Evolutionary conservation across 2,797 vertebrate genomes (phyloP).

Genomic region (Sebastes goodei): DNA sequence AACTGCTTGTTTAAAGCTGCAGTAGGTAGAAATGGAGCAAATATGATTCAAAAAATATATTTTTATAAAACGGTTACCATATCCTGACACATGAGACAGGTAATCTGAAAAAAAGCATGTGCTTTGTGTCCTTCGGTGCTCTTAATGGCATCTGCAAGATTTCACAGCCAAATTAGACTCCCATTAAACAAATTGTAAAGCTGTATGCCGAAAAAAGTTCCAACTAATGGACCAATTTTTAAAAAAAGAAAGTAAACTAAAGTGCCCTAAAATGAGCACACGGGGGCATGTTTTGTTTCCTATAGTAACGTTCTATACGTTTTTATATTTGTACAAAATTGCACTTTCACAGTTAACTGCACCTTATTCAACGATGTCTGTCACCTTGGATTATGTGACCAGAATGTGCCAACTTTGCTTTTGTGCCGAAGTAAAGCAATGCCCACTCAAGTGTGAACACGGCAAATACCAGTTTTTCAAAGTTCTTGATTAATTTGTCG

Average conservation of each 20-base stretch:
- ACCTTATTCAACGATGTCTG: background rate
- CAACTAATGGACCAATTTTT: background rate
- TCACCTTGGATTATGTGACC: background rate
- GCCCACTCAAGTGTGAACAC: background rate
- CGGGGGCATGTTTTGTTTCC: background rate
- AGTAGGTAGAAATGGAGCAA: too few relatives aligned
- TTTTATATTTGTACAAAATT: background rate
- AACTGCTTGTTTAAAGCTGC: background rate
- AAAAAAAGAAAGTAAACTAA: background rate
- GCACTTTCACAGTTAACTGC: background rate
- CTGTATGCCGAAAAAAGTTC: background rate
- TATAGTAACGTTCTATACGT: background rate
- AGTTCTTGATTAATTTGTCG: background rate
- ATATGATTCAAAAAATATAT: too few relatives aligned
- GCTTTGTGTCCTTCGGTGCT: too few relatives aligned
- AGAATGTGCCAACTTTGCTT: background rate
- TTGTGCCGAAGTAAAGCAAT: background rate
- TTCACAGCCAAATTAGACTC: background rate
- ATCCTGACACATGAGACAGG: too few relatives aligned
- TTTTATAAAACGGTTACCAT: too few relatives aligned
- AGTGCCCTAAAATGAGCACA: background rate
- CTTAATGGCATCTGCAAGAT: too few relatives aligned
- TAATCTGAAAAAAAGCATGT: too few relatives aligned
- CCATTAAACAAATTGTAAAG: background rate
- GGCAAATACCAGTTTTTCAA: background rate